phyloP scores from a whole-genome alignment of 1,140 invertebrate species.

The Chrysopa pallens region DNA sequence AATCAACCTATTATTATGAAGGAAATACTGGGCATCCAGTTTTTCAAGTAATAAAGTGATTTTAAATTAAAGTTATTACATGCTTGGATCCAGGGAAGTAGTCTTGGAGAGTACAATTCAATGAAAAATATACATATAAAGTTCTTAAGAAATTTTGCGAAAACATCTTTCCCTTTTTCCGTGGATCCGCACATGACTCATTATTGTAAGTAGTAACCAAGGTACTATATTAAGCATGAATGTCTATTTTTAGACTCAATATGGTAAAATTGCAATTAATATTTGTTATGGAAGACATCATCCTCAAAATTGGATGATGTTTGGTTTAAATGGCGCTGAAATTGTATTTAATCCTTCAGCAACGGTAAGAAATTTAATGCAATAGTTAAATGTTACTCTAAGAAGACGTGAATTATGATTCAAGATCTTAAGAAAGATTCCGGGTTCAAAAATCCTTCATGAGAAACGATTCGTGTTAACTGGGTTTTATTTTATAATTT shows the following conservation, averaged over 20 bases:
- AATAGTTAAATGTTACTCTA: no score
- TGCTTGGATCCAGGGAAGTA: no score
- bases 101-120: no score
- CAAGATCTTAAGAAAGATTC: no score
- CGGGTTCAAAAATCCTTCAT: no score
- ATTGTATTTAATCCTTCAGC: slow-evolving; percentile 98
- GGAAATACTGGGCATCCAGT: slow-evolving; percentile 91
- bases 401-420: no score
- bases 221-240: background rate
- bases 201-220: background rate
- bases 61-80: no score
- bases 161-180: no score
- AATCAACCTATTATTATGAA: slow-evolving; percentile 97
- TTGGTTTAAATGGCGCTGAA: slow-evolving; percentile 94
- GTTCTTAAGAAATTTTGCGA: no score
- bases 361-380: slow-evolving; percentile 37
- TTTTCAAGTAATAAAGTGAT: slow-evolving; percentile 41
- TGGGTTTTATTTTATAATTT: no score
- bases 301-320: slow-evolving; percentile 95
- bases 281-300: slow-evolving; percentile 98
- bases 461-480: no score
- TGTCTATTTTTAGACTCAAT: slow-evolving; percentile 35
- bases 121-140: no score
- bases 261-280: slow-evolving; percentile 83
- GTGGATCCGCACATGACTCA: background rate